Base-by-base conservation (phyloP, 1,140 invertebrate species). In the Dendrolimus kikuchii region DNA sequence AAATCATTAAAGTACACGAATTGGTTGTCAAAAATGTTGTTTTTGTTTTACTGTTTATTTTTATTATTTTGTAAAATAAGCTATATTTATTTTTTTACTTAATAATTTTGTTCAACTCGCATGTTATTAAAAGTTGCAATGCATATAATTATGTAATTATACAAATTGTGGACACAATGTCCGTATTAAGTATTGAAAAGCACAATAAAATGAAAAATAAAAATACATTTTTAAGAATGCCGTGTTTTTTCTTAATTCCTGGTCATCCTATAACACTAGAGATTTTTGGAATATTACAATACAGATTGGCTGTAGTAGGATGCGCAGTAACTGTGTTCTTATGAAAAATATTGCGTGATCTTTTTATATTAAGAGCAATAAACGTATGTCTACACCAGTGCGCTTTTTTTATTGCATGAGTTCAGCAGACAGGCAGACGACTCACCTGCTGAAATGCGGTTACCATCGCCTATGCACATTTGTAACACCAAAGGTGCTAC, bases 121-220 rank as follows among this genome's bases (percentile, higher is more conserved):
- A 76, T 74, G 72, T 55, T 71, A 68, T 68, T 52, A 64, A 67
- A 57, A 57, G 57, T 70, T 39, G 8, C 49, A 40, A n/a, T 72
- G 66, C 67, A 60, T 68, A 72, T 71, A 72, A 71, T 70, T 75
- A 69, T 80, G 69, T 73, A 71, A 73, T 71, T 66, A 70, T 40
- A 74, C 23, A 23, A 77, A 57, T 72, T 75, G 53, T 57, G 64
- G 74, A 63, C 62, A 63, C 38, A 46, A 43, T 66, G 75, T 74
- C 70, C 68, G 48, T 60, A 75, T 75, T 77, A 78, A 77, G 65
- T 80, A 77, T 78, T 76, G 69, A 76, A 59, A 66, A 81, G 79
- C 79, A 82, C 77, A 82, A 82, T 82, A 82, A 85, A 79, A 76
- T 78, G 65, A 78, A 80, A 81, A 85, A 81, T 76, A 85, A 81